Evolutionary conservation across 2,113 vertebrate genomes (phyloP), one percentile per base, ranked within the genome.

Genomic region (Capricornis sumatraensis): DNA sequence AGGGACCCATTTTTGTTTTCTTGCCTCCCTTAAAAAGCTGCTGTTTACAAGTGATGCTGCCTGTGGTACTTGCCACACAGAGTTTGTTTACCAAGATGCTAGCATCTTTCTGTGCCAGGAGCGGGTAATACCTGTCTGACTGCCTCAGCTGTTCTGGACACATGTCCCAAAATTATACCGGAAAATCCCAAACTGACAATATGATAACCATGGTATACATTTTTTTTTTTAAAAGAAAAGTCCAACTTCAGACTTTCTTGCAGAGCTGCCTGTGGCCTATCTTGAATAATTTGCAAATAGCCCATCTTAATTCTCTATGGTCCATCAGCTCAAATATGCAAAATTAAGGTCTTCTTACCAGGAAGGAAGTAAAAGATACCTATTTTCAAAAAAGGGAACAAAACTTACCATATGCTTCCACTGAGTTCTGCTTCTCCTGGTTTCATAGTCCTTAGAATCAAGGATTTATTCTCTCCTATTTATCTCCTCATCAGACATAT

Each of bases 21-120:
- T 94, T 81, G 81, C 64, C 64, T 95, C 84, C 91, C 79, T 78
- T 96, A 98, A 98, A 92, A 92, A 98, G 74, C 92, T 96, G 50
- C 57, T 97, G 33, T 98, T 98, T 98, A 94, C 58, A 90, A 92
- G 79, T 0, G 57, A 89, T 92, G 36, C 11, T 74, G 84, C 90
- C 90, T 96, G 74, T 83, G 50, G 74, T n/a, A 58, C 40, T 96
- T 97, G 89, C 91, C 33, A 58, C 43, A 89, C 14, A 96, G 55
- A 74, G 79, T 53, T 97, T 96, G 93, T 97, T 98, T 97, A 96
- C 53, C 67, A 93, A 83, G 95, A 94, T 82, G 36, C 58, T 55
- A 57, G 50, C 50, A 43, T 79, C 95, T 96, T 91, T 74, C 89
- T 92, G 45, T 91, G 89, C 91, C 89, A 97, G 64, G 21, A 83